phyloP scores from a whole-genome alignment of 2,888 invertebrate genomes.

The Andrena hattorfiana region DNA sequence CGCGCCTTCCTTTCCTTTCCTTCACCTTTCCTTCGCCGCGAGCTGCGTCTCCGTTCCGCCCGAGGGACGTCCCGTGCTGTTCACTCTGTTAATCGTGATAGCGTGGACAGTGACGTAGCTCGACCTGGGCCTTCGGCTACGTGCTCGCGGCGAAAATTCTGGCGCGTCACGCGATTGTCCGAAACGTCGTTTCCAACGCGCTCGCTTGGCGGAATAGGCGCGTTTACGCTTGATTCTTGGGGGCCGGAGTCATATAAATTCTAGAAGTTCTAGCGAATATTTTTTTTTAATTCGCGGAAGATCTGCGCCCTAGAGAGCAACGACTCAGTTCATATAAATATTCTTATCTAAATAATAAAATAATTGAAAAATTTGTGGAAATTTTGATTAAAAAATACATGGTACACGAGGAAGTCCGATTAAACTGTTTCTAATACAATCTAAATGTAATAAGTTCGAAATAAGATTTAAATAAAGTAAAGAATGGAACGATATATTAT shows the following conservation, averaged over 20 bases:
- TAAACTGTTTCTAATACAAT: no score
- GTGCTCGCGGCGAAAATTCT: constrained; percentile 32
- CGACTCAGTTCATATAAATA: no score
- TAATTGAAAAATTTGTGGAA: no score
- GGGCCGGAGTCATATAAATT: no score
- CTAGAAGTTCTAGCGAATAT: no score
- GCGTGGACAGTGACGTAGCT: constrained; percentile 72
- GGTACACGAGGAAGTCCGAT: no score
- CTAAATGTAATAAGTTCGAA: neutral
- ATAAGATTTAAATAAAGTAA: neutral
- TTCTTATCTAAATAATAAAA: no score
- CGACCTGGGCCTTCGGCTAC: constrained; percentile 4
- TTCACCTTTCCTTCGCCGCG: constrained; percentile 69
- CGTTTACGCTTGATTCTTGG: no score
- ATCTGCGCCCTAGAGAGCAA: no score
- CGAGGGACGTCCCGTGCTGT: constrained; percentile 60
- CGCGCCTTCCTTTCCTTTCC: constrained; percentile 74
- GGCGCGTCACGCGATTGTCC: constrained; percentile 52
- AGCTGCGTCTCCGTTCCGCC: constrained; percentile 63
- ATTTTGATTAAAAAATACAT: no score
- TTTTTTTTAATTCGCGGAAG: no score
- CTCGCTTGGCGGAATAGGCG: no score
- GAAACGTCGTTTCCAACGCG: constrained; percentile 24
- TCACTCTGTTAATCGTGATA: constrained; percentile 78
- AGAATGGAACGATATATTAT: neutral